Evolutionary conservation across 2,797 vertebrate genomes (phyloP).

Genomic region (Bradypodion ventrale): DNA sequence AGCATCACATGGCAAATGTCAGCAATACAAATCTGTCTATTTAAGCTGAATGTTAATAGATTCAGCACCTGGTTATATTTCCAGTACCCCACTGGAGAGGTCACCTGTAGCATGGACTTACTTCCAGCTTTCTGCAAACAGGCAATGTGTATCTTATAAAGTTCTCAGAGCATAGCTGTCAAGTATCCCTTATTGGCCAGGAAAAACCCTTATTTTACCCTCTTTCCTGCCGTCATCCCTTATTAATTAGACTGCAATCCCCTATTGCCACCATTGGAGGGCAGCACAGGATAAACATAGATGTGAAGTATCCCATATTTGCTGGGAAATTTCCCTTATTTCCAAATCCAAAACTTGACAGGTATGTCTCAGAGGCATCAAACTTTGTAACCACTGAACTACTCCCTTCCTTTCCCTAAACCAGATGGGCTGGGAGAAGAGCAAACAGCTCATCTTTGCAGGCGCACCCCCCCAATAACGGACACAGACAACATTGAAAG

Average conservation of each 20-base stretch:
- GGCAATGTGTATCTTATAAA: not conserved
- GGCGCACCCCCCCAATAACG: no score
- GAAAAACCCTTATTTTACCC: no score
- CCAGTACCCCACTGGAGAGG: not conserved
- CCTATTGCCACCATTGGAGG: no score
- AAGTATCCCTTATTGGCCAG: no score
- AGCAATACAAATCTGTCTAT: not conserved
- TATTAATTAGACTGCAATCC: no score
- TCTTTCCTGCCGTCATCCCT: no score
- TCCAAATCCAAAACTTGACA: no score
- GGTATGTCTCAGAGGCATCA: not conserved
- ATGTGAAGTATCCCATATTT: no score
- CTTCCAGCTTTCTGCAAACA: not conserved
- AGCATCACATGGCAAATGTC: not conserved
- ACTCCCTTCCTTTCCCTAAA: not conserved
- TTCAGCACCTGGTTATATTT: not conserved
- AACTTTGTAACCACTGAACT: not conserved
- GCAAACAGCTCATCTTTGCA: not conserved
- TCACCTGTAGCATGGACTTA: not conserved
- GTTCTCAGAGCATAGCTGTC: no score
- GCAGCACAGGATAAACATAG: no score
- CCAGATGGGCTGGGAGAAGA: slow-evolving; percentile 28
- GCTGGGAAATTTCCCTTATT: no score
- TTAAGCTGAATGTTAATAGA: not conserved
- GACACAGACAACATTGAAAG: no score